Base-by-base conservation (phyloP, 2,113 vertebrate species). In the Elephantulus edwardii region DNA sequence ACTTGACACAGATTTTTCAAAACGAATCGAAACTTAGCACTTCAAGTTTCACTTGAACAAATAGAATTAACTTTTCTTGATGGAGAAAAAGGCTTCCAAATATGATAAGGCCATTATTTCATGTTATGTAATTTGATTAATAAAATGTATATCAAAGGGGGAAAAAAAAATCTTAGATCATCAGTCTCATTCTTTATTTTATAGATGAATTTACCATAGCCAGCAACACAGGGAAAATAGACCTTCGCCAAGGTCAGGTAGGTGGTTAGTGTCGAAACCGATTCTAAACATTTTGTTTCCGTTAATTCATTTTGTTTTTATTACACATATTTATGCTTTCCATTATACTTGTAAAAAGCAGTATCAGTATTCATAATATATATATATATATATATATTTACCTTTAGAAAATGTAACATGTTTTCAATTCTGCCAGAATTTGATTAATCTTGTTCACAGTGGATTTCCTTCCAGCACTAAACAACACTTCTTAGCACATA, bases 71-170 rank as follows among this genome's bases (percentile, higher is more conserved):
- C 30, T 86, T 86, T 94, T 62, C 66, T 89, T 92, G 75, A 87
- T 48, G 28, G 64, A 89, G 14, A 33, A 94, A 86, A 50, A 78
- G 24, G 33, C 88, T 86, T 83, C 72, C 46, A 90, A 72, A 62
- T 92, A 68, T 50, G 64, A 90, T 76, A 24, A 92, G 74, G 48
- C 10, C 38, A 83, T 94, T 91, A 80, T 88, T 95, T 93, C n/a
- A 84, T 91, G 62, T 86, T 79, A 66, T 64, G 20, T 88, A 44
- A 93, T 85, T 91, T 50, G 62, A 91, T 88, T 88, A 66, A 58
- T 72, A 94, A 95, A 93, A 83, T 93, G 86, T 90, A n/a, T n/a
- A n/a, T n/a, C n/a, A n/a, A n/a, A n/a, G n/a, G 86, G 83, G 42
- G 82, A 78, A 22, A 40, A 17, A 38, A n/a, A 87, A 52, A 64